Conservation (phyloP, 2,113 vertebrate species). For the Chaetops frenatus region DNA sequence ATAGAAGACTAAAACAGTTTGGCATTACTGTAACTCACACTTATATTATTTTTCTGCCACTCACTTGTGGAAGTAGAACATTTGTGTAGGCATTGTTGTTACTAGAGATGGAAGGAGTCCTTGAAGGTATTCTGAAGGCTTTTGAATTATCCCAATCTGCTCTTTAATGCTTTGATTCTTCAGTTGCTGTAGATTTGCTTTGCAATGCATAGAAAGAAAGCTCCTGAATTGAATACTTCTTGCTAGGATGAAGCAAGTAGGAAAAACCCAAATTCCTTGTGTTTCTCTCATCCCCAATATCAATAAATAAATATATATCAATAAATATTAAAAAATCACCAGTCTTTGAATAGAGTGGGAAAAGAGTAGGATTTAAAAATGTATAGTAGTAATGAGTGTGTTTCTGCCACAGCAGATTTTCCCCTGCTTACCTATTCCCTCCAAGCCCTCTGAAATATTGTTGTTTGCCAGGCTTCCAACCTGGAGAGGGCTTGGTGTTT, state of each 20-base stretch:
- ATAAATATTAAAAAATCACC: background rate
- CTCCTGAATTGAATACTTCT: background rate
- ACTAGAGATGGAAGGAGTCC: background rate
- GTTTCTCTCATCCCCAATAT: background rate
- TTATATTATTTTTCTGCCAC: background rate
- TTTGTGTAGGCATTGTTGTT: background rate
- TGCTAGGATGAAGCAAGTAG: background rate
- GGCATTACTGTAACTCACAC: background rate
- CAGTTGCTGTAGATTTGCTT: background rate
- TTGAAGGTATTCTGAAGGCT: background rate
- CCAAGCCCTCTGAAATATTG: background rate
- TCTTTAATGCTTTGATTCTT: background rate
- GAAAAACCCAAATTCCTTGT: rapidly evolving
- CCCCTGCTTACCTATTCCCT: background rate
- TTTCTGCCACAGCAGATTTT: background rate
- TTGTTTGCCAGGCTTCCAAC: background rate
- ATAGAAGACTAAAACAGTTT: background rate
- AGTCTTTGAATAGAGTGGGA: background rate
- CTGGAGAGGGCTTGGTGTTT: background rate
- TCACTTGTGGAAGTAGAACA: background rate
- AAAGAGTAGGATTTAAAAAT: background rate
- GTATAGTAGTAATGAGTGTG: no score
- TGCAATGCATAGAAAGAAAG: background rate
- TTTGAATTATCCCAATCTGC: background rate
- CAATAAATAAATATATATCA: no score